Base-by-base conservation (phyloP, 2,888 invertebrate genomes). In the Mamestra brassicae region DNA sequence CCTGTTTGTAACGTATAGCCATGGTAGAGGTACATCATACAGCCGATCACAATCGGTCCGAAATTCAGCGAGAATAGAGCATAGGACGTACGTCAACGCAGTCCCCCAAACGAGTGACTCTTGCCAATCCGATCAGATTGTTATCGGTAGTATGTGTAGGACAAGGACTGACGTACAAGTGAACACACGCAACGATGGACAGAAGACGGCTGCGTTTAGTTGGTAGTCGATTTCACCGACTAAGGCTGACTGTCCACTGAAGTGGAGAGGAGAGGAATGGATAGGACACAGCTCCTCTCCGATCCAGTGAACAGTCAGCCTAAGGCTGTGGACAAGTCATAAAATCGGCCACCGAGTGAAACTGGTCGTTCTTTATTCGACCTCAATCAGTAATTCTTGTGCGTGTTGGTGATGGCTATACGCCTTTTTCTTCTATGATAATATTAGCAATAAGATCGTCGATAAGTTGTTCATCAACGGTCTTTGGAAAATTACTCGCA, bases 401-500 rank as follows among this genome's bases (percentile, higher is more conserved):
- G 8, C 36, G 38, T 64, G 50, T 42, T 57, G n/a, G 50, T 26
- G 8, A 47, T 38, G 34, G 52, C 74, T 52, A 52, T 62, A 8
- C 50, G 8, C 4, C 13, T 34, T 54, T 52, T 38, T 55, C 36
- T 38, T 38, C 17, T 60, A 54, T 55, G 15, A 34, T 76, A 74
- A 52, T n/a, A 52, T 62, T 57, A 45, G 17, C 2, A 57, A 45
- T 61, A 64, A 65, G 45, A 64, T 36, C 11, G n/a, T 73, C 42
- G 42, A 42, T 42, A 42, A 36, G 36, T 58, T 26, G 42, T 65
- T 70, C 47, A 57, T 64, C 73, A 83, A 78, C 34, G 78, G 26
- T 76, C 83, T 83, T 78, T 47, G 62, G 15, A 55, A 66, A 66
- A 66, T 65, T 54, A 62, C 52, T 77, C 5, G 38, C 55, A 15